Percentiles rank a stretch among this genome's conserved stretches.
These are phyloP conservation scores for Pocillopora damicornis DNA, from an alignment of 64 coral and sea anemone species.

Conservation along the genomic window DNA sequence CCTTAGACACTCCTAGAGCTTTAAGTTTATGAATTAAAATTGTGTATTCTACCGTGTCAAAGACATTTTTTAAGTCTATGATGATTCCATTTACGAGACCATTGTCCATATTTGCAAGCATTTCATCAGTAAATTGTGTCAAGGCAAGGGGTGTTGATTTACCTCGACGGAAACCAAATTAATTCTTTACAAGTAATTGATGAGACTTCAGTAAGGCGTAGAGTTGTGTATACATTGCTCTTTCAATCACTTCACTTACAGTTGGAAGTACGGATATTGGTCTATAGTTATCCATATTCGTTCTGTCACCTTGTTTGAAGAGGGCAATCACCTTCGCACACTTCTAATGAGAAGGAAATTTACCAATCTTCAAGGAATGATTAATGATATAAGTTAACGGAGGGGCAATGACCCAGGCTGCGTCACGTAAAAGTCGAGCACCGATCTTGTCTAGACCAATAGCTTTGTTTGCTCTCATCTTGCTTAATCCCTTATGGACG, in stretches of 20 bases:
- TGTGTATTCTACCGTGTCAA: too few species aligned
- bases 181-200: not conserved
- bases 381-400: slow-evolving; percentile 38
- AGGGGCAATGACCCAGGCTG: slow-evolving; percentile 13
- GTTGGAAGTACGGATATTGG: slow-evolving; percentile 16
- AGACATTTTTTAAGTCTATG: too few species aligned
- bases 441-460: slow-evolving; percentile 58
- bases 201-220: not conserved
- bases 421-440: slow-evolving; percentile 43
- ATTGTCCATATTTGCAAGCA: slow-evolving; percentile 12
- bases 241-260: slow-evolving; percentile 32
- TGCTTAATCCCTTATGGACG: slow-evolving; percentile 32
- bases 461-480: slow-evolving; percentile 66
- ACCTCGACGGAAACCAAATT: slow-evolving; percentile 20
- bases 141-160: not conserved
- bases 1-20: too few species aligned
- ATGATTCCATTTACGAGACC: not conserved
- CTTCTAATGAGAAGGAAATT: slow-evolving; percentile 42
- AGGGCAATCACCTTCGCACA: slow-evolving; percentile 50
- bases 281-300: slow-evolving; percentile 9
- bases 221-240: not conserved
- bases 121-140: not conserved
- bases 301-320: slow-evolving; percentile 17
- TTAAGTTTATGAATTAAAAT: too few species aligned
- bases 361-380: slow-evolving; percentile 32